phyloP scores from a whole-genome alignment of 2,888 invertebrate genomes.

The Leucania comma region DNA sequence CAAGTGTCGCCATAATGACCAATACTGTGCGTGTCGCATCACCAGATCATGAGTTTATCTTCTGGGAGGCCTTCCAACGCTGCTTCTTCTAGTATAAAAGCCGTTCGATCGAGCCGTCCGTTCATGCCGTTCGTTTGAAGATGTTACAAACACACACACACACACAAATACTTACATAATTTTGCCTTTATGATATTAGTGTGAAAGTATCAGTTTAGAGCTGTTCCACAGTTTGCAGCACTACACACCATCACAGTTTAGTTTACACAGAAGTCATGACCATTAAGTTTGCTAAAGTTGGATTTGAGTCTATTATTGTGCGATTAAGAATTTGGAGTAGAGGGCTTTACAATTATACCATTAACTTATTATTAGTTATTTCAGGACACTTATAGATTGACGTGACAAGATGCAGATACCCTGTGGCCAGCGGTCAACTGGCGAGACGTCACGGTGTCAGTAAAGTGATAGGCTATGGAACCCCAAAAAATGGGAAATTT shows the following conservation, averaged over 20 bases:
- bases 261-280: neutral
- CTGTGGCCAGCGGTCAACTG: neutral
- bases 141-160: no score
- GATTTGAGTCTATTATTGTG: neutral
- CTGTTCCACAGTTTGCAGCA: neutral
- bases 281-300: neutral
- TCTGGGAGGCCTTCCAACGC: no score
- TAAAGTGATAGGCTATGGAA: neutral
- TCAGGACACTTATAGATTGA: neutral
- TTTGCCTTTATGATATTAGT: no score
- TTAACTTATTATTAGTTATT: neutral
- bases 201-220: no score
- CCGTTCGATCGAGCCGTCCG: no score
- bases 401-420: neutral
- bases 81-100: no score
- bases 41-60: no score
- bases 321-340: neutral
- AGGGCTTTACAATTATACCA: neutral
- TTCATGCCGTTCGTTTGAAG: no score
- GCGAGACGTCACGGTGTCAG: neutral
- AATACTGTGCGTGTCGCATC: no score
- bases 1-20: no score
- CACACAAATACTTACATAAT: no score
- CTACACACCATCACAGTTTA: neutral
- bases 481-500: constrained; percentile 60